These are phyloP conservation scores for Emydura subglobosa DNA, from an alignment of 2,113 vertebrate species.

Conservation along the genomic window DNA sequence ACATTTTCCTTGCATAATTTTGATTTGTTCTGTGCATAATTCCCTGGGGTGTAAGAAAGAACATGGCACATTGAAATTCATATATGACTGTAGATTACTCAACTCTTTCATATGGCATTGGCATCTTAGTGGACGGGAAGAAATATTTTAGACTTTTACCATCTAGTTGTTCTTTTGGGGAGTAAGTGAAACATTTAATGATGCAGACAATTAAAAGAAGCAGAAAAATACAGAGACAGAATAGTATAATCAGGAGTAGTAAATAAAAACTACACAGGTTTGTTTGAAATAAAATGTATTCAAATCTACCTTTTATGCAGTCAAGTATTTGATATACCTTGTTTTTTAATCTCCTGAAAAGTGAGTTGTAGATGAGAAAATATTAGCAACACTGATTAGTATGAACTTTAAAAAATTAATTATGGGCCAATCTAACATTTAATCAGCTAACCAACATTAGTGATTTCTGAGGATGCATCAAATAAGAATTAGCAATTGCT, in stretches of 20 bases:
- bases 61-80: neutral
- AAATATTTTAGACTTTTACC: neutral
- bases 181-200: neutral
- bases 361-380: neutral
- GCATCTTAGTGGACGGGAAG: neutral
- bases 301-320: neutral
- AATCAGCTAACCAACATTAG: neutral
- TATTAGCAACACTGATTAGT: neutral
- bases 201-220: neutral
- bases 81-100: accelerated
- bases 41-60: neutral
- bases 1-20: neutral
- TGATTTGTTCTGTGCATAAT: neutral
- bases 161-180: neutral
- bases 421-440: neutral
- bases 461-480: neutral
- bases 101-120: neutral
- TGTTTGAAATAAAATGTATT: neutral
- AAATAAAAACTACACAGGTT: neutral
- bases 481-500: constrained; percentile 4
- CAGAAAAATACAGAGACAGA: neutral
- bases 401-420: neutral
- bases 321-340: neutral
- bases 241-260: accelerated
- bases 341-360: neutral